A percentile compares a stretch with the other conserved stretches of the same genome.
phyloP scores from a whole-genome alignment of 2,888 invertebrate genomes.

The Xestobium rufovillosum region DNA sequence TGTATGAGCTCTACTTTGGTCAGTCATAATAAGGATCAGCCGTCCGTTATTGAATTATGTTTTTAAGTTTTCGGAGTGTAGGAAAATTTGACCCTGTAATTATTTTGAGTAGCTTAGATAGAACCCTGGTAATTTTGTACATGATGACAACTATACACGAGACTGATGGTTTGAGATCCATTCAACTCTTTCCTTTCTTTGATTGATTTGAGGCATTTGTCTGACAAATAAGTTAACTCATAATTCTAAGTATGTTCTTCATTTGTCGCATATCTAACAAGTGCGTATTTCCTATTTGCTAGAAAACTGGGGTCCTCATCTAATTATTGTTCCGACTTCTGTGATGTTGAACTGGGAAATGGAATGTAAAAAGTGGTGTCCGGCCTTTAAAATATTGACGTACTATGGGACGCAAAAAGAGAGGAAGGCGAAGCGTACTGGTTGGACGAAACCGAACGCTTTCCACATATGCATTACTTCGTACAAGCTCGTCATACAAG shows the following conservation, averaged over 20 bases:
- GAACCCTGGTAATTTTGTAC: too few relatives aligned
- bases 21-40: too few relatives aligned
- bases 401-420: slow-evolving; percentile 97
- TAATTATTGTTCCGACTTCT: slow-evolving; percentile 97
- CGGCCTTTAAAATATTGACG: slow-evolving; percentile 96
- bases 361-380: slow-evolving; percentile 99
- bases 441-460: slow-evolving; percentile 98
- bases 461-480: slow-evolving; percentile 98
- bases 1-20: too few relatives aligned
- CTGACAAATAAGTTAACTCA: too few relatives aligned
- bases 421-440: slow-evolving; percentile 78
- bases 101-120: too few relatives aligned
- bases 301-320: slow-evolving; percentile 95
- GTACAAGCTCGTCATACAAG: slow-evolving; percentile 95
- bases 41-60: too few relatives aligned
- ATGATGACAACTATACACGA: too few relatives aligned
- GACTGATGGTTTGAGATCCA: slow-evolving; percentile 28
- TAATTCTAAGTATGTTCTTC: too few relatives aligned
- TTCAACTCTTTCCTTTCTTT: slow-evolving; percentile 28
- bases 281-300: too few relatives aligned
- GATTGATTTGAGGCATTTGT: slow-evolving; percentile 36
- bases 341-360: slow-evolving; percentile 99
- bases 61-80: too few relatives aligned
- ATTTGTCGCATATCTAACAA: too few relatives aligned
- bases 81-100: too few relatives aligned